Conservation (phyloP, 2,888 invertebrate genomes). For the Erannis defoliaria region DNA sequence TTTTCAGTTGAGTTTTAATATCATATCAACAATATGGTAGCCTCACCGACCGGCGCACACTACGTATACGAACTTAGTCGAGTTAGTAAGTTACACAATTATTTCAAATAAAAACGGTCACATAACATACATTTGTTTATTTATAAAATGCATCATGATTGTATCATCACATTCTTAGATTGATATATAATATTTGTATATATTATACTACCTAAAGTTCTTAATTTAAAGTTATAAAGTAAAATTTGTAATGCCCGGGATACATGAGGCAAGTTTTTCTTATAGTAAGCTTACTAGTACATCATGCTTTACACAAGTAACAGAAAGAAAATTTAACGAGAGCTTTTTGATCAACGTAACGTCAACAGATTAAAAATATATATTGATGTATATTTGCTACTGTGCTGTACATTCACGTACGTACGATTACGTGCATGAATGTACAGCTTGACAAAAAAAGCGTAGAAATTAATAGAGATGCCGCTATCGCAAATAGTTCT, state of each 20-base stretch:
- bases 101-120: constrained; percentile 4
- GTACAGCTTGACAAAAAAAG: too few relatives aligned
- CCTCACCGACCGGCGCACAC: neutral
- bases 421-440: too few relatives aligned
- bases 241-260: neutral
- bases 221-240: neutral
- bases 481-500: too few relatives aligned
- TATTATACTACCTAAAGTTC: neutral
- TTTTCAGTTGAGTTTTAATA: too few relatives aligned
- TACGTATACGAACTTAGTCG: neutral
- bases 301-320: too few relatives aligned
- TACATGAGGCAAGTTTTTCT: neutral
- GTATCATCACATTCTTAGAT: constrained; percentile 7
- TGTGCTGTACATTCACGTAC: too few relatives aligned
- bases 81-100: constrained; percentile 15
- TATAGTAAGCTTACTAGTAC: neutral
- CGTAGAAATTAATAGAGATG: too few relatives aligned
- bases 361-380: too few relatives aligned
- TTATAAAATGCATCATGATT: constrained; percentile 14
- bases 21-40: neutral
- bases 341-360: too few relatives aligned
- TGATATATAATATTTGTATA: neutral
- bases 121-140: constrained; percentile 5
- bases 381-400: too few relatives aligned
- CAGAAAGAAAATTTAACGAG: too few relatives aligned